Evolutionary conservation across 2,888 invertebrate genomes (phyloP).

Genomic region (Torymus aiolomorphi): DNA sequence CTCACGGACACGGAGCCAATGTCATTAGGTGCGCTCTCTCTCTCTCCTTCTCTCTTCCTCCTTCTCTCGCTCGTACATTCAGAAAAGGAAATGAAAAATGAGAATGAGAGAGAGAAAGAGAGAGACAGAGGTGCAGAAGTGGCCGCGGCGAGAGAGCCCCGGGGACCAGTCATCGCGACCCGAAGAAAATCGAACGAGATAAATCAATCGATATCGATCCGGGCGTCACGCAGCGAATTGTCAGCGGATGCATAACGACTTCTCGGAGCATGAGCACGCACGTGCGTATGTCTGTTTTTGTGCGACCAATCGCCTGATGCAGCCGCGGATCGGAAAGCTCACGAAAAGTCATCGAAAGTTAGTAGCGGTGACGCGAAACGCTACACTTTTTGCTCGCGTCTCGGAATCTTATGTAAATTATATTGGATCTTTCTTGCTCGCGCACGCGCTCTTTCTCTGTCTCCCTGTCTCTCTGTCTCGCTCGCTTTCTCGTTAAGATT

Average conservation of each 20-base stretch:
- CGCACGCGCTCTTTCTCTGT: too few species aligned
- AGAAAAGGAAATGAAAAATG: constrained; percentile 53
- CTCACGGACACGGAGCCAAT: constrained; percentile 60
- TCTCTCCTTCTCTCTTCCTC: constrained; percentile 27
- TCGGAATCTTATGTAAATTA: constrained; percentile 48
- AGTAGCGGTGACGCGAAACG: not conserved
- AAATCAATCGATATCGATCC: constrained; percentile 73
- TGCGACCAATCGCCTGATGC: not conserved
- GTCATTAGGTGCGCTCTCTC: constrained; percentile 62
- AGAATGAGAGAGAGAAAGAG: constrained; percentile 20
- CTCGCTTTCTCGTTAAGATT: constrained; percentile 25
- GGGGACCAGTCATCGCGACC: constrained; percentile 61
- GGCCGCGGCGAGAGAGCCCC: too few species aligned
- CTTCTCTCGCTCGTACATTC: not conserved
- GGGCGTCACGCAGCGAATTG: constrained; percentile 60
- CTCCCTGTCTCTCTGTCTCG: not conserved
- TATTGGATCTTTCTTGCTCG: constrained; percentile 32
- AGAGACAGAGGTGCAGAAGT: not conserved
- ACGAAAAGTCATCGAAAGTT: constrained; percentile 38
- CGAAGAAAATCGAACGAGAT: constrained; percentile 68
- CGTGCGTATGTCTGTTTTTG: constrained; percentile 2
- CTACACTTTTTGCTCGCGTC: constrained; percentile 11
- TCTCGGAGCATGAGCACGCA: constrained; percentile 16
- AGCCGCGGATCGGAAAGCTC: constrained; percentile 27
- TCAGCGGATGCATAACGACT: constrained; percentile 58